phyloP scores from a whole-genome alignment of 2,797 vertebrate genomes.

The Pseudochromis fuscus region DNA sequence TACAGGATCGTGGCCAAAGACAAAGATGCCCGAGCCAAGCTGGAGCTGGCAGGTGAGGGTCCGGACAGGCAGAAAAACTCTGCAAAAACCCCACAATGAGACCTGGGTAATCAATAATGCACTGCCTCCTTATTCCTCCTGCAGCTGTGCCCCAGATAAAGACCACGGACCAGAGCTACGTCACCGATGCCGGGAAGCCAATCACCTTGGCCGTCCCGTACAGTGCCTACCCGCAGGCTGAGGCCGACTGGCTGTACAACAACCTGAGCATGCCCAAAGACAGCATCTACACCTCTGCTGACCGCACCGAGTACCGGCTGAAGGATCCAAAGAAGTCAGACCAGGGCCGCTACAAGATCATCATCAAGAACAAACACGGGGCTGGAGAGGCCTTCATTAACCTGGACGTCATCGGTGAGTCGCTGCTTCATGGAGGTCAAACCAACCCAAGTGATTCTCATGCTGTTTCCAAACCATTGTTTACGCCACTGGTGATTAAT shows the following conservation, averaged over 20 bases:
- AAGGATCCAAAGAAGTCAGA: slow-evolving; percentile 91
- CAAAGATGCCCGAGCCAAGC: slow-evolving; percentile 96
- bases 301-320: slow-evolving; percentile 92
- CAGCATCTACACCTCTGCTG: slow-evolving; percentile 89
- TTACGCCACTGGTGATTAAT: no score
- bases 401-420: slow-evolving; percentile 92
- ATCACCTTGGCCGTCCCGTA: slow-evolving; percentile 93
- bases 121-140: neutral
- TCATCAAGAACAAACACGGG: slow-evolving; percentile 95
- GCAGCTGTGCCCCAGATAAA: slow-evolving; percentile 94
- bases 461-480: no score
- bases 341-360: slow-evolving; percentile 91
- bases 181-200: slow-evolving; percentile 94
- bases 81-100: no score
- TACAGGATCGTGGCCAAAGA: slow-evolving; percentile 97
- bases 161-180: slow-evolving; percentile 92
- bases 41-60: slow-evolving; percentile 93
- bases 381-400: slow-evolving; percentile 94
- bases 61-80: slow-evolving; percentile 1
- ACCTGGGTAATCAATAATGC: no score
- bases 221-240: slow-evolving; percentile 93
- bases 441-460: no score
- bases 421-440: neutral
- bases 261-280: slow-evolving; percentile 86
- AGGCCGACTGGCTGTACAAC: slow-evolving; percentile 93